phyloP scores from a whole-genome alignment of 2,797 vertebrate genomes.

The Microctenopoma stevenorrisi region DNA sequence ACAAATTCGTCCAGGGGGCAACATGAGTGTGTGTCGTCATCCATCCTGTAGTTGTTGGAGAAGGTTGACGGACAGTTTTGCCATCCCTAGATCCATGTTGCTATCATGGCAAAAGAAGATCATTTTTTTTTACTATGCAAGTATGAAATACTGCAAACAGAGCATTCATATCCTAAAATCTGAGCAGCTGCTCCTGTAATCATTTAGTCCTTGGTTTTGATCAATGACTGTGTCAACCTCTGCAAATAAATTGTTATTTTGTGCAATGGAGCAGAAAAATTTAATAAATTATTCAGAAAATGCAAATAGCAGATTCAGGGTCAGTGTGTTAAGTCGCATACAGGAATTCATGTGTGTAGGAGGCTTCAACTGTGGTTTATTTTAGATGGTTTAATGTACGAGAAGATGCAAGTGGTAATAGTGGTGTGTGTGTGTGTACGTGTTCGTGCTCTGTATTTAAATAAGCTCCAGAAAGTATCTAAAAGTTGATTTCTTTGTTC shows the following conservation, averaged over 20 bases:
- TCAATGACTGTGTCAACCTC: neutral
- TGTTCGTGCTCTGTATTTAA: conserved; percentile 1
- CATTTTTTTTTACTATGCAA: too few relatives aligned
- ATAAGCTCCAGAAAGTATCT: neutral
- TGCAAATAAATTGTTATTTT: conserved; percentile 16
- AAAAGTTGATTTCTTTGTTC: too few relatives aligned
- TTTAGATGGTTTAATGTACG: conserved; percentile 5
- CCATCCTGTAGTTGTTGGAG: neutral
- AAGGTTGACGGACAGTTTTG: too few relatives aligned
- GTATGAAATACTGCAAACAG: too few relatives aligned
- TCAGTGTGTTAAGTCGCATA: conserved; percentile 4
- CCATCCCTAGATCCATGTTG: too few relatives aligned
- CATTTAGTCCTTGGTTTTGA: neutral
- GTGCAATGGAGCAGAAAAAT: conserved; percentile 22
- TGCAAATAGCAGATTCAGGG: conserved; percentile 39
- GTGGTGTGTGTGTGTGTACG: neutral
- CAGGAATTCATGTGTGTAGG: conserved; percentile 10
- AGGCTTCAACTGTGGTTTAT: conserved; percentile 7
- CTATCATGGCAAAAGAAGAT: too few relatives aligned
- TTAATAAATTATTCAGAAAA: conserved; percentile 11
- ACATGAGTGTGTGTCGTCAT: too few relatives aligned
- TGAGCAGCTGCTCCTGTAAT: neutral
- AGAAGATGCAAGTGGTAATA: neutral
- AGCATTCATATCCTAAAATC: too few relatives aligned
- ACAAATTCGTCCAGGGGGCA: too few relatives aligned